Percentiles rank a stretch among this genome's conserved stretches.
phyloP scores from a whole-genome alignment of 2,113 vertebrate genomes.

The Toxotes jaculatrix region DNA sequence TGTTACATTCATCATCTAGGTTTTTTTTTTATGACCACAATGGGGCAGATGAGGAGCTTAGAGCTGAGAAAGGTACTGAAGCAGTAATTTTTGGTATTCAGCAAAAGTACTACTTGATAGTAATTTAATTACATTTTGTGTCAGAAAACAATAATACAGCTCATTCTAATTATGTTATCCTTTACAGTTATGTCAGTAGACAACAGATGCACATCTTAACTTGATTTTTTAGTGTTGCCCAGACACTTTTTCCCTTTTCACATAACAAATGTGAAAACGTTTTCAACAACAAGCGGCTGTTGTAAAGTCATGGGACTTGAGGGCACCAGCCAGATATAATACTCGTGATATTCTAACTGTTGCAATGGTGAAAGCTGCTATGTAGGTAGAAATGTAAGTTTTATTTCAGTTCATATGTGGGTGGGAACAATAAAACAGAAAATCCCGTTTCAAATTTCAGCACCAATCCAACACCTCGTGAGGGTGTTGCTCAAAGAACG shows the following conservation, averaged over 20 bases:
- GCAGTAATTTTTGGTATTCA: neutral
- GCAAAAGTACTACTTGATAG: neutral
- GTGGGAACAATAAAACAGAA: neutral
- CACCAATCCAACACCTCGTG: neutral
- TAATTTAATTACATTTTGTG: neutral
- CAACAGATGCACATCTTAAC: no score
- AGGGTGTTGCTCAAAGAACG: neutral
- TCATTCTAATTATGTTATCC: neutral
- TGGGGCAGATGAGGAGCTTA: neutral
- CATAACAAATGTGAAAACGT: neutral
- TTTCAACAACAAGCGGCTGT: neutral
- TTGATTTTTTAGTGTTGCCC: neutral
- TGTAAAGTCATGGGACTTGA: neutral
- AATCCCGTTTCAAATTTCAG: neutral
- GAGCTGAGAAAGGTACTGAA: neutral
- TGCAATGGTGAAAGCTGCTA: neutral
- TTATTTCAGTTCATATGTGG: neutral
- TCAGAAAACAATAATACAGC: neutral
- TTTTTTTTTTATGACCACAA: neutral
- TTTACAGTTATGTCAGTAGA: neutral
- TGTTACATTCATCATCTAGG: slow-evolving; percentile 3
- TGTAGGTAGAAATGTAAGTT: neutral
- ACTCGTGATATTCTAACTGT: neutral
- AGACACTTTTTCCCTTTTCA: neutral
- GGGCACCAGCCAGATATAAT: no score